A percentile compares a stretch with the other conserved stretches of the same genome.
Evolutionary conservation across 1,140 invertebrate genomes (phyloP).

Genomic region (Goniozus legneri): DNA sequence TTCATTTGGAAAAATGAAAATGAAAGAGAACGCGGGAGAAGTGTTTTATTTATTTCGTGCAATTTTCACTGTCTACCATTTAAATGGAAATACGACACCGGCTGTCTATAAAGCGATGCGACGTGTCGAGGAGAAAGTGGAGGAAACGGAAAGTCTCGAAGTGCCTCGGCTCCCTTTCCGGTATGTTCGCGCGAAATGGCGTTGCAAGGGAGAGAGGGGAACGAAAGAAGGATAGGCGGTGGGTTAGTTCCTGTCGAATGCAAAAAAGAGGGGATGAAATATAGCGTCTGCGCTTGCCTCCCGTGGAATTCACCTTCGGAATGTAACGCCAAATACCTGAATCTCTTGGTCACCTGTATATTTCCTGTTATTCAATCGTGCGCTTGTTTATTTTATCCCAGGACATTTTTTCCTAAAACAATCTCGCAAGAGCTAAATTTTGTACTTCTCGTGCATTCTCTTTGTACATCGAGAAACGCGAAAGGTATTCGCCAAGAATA

Average conservation of each 20-base stretch:
- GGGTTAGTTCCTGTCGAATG: constrained; percentile 25
- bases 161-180: constrained; percentile 19
- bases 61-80: too few species aligned
- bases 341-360: background rate
- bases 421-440: background rate
- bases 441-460: background rate
- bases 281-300: constrained; percentile 20
- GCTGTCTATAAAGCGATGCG: too few species aligned
- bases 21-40: too few species aligned
- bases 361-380: background rate
- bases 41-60: too few species aligned
- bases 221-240: too few species aligned
- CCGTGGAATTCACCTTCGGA: constrained; percentile 13
- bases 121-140: constrained; percentile 5
- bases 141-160: constrained; percentile 25
- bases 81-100: too few species aligned
- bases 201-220: too few species aligned
- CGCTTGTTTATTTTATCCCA: background rate
- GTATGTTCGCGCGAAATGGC: background rate
- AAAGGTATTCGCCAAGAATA: background rate
- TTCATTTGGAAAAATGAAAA: too few species aligned
- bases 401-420: background rate
- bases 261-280: constrained; percentile 22
- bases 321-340: constrained; percentile 16
- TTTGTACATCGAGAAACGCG: background rate